phyloP scores from a whole-genome alignment of 2,797 vertebrate species.

The Tiaroga cobitis region DNA sequence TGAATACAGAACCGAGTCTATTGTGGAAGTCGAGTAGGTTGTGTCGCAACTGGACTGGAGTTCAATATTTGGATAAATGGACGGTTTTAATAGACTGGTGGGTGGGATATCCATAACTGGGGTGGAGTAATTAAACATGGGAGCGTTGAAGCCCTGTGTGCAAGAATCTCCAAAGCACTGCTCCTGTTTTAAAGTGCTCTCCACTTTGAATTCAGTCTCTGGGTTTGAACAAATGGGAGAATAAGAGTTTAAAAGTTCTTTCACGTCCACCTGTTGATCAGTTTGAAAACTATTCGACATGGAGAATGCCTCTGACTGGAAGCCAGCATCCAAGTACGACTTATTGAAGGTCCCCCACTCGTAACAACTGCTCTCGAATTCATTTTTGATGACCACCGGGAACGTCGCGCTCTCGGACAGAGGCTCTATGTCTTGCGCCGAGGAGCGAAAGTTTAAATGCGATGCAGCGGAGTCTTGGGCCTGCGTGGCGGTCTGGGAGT shows the following conservation, averaged over 20 bases:
- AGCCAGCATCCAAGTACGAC: constrained; percentile 79
- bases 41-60: constrained; percentile 78
- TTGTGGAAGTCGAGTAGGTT: constrained; percentile 77
- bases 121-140: constrained; percentile 76
- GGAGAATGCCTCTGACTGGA: constrained; percentile 82
- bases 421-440: constrained; percentile 71
- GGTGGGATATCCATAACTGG: constrained; percentile 77
- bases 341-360: constrained; percentile 86
- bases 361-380: constrained; percentile 88
- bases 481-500: constrained; percentile 74
- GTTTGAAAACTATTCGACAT: constrained; percentile 80
- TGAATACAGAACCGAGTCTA: constrained; percentile 78
- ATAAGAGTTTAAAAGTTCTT: constrained; percentile 83
- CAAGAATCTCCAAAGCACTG: constrained; percentile 82
- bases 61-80: constrained; percentile 70
- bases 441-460: constrained; percentile 72
- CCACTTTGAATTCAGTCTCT: constrained; percentile 83
- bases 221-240: constrained; percentile 78
- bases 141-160: constrained; percentile 77
- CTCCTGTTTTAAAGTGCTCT: constrained; percentile 81
- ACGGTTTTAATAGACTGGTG: constrained; percentile 73
- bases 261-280: constrained; percentile 83
- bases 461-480: constrained; percentile 76
- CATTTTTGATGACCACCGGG: constrained; percentile 87
- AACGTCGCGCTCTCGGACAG: constrained; percentile 79